Base-by-base conservation (phyloP, 92 coral and sea anemone genomes). In the Epizoanthus ramosus region DNA sequence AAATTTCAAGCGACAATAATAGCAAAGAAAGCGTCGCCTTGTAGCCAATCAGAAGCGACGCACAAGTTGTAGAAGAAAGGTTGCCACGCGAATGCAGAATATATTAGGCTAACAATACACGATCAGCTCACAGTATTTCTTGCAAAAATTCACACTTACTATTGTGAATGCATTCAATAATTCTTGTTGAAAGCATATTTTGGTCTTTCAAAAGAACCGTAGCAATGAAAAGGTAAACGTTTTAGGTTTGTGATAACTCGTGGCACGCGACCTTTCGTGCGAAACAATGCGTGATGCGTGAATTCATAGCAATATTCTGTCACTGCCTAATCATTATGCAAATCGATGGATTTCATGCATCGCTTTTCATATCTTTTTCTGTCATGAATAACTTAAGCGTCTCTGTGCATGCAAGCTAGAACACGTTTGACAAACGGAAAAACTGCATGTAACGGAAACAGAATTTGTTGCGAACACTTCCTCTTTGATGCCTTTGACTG, bases 221-320 rank as follows among this genome's bases (percentile, higher is more conserved):
- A 41, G 70, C 41, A 60, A 41, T 41, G 3, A 24, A n/a, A 14
- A 61, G 25, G n/a, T 2, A 21, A 77, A 77, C 15, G 16, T 9
- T n/a, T 10, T 22, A 12, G 16, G 35, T 47, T 39, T 77, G 35
- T 61, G 22, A 59, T 19, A 1, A 8, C 14, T 21, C 57, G 16
- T 77, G 56, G 71, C 82, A 77, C 82, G 82, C 82, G 82, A 77
- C 70, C 63, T 77, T 77, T 77, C 82, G 82, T 77, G 82, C 69
- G 31, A 77, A 19, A 77, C 82, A 77, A 77, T 77, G 82, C 58
- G 81, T 39, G 81, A 76, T 61, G 50, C 64, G 21, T 24, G 39
- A 24, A 33, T 76, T 54, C 41, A 37, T 76, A 68, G n/a, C 81
- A 76, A 53, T 57, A n/a, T n/a, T 37, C 43, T 35, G 68, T 39